Evolutionary conservation across 2,888 invertebrate genomes (phyloP).

Genomic region (Pemphredon lugubris): DNA sequence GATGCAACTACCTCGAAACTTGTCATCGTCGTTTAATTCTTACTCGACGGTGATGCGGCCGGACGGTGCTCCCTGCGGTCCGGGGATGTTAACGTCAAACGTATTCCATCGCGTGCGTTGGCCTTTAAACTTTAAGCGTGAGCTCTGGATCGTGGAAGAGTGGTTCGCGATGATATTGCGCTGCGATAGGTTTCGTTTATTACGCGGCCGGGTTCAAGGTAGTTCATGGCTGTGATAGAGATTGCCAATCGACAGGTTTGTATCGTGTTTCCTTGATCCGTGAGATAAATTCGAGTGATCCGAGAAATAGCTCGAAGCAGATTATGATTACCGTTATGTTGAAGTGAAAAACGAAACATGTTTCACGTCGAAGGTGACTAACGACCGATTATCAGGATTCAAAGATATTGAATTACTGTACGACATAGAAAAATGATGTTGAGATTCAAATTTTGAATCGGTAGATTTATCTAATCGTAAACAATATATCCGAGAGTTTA

Average conservation of each 20-base stretch:
- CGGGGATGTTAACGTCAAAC: constrained; percentile 26
- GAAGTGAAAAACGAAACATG: neutral
- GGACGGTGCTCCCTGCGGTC: neutral
- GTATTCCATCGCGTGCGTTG: constrained; percentile 39
- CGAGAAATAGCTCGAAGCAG: constrained; percentile 2
- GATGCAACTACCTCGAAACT: constrained; percentile 19
- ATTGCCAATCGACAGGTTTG: constrained; percentile 17
- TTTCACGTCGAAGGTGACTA: neutral
- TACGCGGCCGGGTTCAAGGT: constrained; percentile 19
- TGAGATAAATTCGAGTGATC: neutral
- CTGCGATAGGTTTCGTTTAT: constrained; percentile 4
- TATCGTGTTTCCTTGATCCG: constrained; percentile 26
- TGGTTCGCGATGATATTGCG: neutral
- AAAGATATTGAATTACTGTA: too few species aligned
- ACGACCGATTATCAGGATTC: neutral
- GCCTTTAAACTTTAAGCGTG: constrained; percentile 6
- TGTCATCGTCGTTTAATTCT: constrained; percentile 16
- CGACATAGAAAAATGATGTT: too few species aligned
- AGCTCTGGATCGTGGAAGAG: constrained; percentile 9
- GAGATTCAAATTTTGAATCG: too few species aligned
- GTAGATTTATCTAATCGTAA: too few species aligned
- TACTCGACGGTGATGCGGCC: neutral
- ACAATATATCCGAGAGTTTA: too few species aligned
- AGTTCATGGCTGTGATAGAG: constrained; percentile 21
- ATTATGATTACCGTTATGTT: too few species aligned